Conservation (phyloP, 2,888 invertebrate species). For the Sussaba pulchella region DNA sequence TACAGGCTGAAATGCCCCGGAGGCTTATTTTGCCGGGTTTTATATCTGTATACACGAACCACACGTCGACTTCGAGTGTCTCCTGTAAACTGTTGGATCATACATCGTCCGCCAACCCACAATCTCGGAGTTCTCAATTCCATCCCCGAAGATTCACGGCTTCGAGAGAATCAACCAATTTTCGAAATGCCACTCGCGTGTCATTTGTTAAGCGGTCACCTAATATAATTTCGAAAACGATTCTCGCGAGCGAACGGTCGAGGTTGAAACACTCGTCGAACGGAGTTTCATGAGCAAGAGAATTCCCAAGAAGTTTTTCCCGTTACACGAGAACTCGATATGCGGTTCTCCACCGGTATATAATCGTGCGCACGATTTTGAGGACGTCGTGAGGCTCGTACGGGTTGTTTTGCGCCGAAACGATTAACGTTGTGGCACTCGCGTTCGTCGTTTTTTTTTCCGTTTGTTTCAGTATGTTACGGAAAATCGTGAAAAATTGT, state of each 20-base stretch:
- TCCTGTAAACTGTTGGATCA: conserved; percentile 14
- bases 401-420: too few species aligned
- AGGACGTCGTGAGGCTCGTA: not conserved
- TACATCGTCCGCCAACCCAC: not conserved
- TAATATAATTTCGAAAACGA: conserved; percentile 40
- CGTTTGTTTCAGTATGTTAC: too few species aligned
- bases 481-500: too few species aligned
- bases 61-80: not conserved
- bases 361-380: conserved; percentile 54
- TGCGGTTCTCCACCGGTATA: conserved; percentile 36
- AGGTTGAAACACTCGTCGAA: conserved; percentile 43
- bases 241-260: conserved; percentile 51
- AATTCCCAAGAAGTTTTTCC: conserved; percentile 45
- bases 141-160: conserved; percentile 1
- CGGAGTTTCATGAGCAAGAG: conserved; percentile 9
- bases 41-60: too few species aligned
- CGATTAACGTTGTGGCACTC: too few species aligned
- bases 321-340: conserved; percentile 57
- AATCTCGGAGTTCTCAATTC: conserved; percentile 26
- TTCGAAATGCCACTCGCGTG: conserved; percentile 42
- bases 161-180: conserved; percentile 1
- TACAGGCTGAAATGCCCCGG: conserved; percentile 72
- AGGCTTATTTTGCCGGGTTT: conserved; percentile 66
- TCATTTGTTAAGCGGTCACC: conserved; percentile 27
- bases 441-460: too few species aligned